Evolutionary conservation across 2,113 vertebrate species (phyloP).

Genomic region (Vireo altiloquus): DNA sequence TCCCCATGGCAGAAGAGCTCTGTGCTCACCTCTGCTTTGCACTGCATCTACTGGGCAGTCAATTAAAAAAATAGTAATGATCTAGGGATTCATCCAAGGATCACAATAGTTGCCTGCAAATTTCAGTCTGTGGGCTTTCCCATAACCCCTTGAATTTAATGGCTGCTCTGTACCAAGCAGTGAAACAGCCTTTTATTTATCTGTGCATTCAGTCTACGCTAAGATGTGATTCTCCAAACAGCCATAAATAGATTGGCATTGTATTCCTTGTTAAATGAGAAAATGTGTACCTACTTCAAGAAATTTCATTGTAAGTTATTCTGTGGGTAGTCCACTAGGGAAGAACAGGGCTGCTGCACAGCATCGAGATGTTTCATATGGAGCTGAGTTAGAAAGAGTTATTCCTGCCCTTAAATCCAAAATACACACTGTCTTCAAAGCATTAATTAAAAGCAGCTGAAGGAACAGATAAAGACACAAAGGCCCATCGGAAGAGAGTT

Average conservation of each 20-base stretch:
- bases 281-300: constrained; percentile 26
- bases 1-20: neutral
- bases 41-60: fast-evolving
- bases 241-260: neutral
- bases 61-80: neutral
- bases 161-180: neutral
- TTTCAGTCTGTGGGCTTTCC: neutral
- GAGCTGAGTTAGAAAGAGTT: neutral
- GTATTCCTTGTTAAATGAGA: constrained; percentile 9
- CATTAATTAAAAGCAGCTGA: constrained; percentile 51
- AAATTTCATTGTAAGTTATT: neutral
- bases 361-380: neutral
- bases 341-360: neutral
- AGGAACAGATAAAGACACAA: constrained; percentile 38
- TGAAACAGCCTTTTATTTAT: constrained; percentile 30
- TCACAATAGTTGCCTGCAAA: neutral
- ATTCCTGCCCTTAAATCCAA: constrained; percentile 5
- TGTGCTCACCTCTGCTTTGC: neutral
- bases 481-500: neutral
- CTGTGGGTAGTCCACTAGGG: neutral
- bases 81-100: neutral
- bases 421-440: constrained; percentile 4
- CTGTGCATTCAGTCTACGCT: neutral
- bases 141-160: neutral
- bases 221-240: neutral